phyloP scores from a whole-genome alignment of 2,888 invertebrate species.

The Xanthia togata region DNA sequence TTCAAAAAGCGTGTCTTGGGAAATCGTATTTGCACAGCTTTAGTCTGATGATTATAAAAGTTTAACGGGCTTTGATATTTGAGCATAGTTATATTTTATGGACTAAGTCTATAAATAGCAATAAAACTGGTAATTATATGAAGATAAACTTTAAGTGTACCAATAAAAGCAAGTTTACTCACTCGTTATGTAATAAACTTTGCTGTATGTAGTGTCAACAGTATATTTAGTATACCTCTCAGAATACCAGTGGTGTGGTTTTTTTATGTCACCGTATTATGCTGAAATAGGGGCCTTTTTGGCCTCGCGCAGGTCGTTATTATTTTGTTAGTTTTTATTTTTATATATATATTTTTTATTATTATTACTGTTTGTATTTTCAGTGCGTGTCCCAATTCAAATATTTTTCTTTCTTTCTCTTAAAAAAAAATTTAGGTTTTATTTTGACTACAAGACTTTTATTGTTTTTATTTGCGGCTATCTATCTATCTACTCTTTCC shows the following conservation, averaged over 20 bases:
- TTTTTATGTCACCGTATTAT: too few species aligned
- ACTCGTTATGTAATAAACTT: constrained; percentile 18
- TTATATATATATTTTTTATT: too few species aligned
- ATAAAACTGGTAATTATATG: constrained; percentile 42
- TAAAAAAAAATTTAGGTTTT: not conserved
- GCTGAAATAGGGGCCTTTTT: too few species aligned
- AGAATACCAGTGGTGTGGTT: too few species aligned
- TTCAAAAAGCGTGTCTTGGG: constrained; percentile 47
- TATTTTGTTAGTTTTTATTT: too few species aligned
- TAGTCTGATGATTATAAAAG: constrained; percentile 53
- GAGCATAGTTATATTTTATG: constrained; percentile 50
- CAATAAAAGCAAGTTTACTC: constrained; percentile 36
- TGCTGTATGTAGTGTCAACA: constrained; percentile 17
- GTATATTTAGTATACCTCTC: not conserved
- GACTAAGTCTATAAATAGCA: constrained; percentile 39
- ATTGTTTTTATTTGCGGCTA: not conserved
- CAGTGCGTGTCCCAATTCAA: too few species aligned
- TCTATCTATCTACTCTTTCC: not conserved
- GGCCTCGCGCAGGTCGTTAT: too few species aligned
- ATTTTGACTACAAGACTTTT: not conserved
- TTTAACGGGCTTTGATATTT: constrained; percentile 51
- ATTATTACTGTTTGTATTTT: too few species aligned
- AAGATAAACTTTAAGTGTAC: constrained; percentile 32
- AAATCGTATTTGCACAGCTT: constrained; percentile 58
- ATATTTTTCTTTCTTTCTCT: too few species aligned